These are phyloP conservation scores for Sinocyclocheilus anophthalmus DNA, from an alignment of 2,113 vertebrate genomes.

Conservation along the genomic window DNA sequence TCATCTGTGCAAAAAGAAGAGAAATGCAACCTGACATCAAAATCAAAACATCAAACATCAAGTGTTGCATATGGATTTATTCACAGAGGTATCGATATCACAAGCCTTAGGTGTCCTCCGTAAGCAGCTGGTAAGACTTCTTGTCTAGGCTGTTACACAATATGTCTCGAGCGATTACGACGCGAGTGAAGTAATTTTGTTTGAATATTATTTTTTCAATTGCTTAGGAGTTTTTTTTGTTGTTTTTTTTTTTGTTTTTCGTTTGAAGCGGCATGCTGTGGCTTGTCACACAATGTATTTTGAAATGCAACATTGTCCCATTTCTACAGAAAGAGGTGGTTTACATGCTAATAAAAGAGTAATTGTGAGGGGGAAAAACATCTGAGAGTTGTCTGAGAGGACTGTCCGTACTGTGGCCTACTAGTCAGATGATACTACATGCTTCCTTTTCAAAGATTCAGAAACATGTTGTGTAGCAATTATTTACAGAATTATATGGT, in stretches of 20 bases:
- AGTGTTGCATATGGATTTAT: not conserved
- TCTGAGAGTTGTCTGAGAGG: constrained; percentile 6
- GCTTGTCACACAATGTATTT: constrained; percentile 33
- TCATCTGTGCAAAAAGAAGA: not conserved
- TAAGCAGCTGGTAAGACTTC: not conserved
- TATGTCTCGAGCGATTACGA: not conserved
- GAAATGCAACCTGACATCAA: constrained; percentile 39
- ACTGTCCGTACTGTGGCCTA: not conserved
- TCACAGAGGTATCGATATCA: constrained; percentile 34
- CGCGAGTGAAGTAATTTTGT: constrained; percentile 1
- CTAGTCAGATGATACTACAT: not conserved
- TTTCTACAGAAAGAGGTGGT: constrained; percentile 13
- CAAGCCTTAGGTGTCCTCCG: constrained; percentile 26
- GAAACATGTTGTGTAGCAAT: constrained; percentile 3
- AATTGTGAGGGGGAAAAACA: constrained; percentile 1
- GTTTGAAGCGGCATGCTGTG: constrained; percentile 23
- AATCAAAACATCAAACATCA: constrained; percentile 33
- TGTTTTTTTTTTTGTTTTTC: constrained; percentile 33
- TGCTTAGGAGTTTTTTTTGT: no score
- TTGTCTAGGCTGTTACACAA: constrained; percentile 29
- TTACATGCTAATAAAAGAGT: constrained; percentile 5
- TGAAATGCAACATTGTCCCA: constrained; percentile 14
- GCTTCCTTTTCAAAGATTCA: not conserved
- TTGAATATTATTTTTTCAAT: constrained; percentile 32
- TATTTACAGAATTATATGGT: not conserved